Conservation (phyloP, 1,140 invertebrate genomes). For the Leptinotarsa lineolata region DNA sequence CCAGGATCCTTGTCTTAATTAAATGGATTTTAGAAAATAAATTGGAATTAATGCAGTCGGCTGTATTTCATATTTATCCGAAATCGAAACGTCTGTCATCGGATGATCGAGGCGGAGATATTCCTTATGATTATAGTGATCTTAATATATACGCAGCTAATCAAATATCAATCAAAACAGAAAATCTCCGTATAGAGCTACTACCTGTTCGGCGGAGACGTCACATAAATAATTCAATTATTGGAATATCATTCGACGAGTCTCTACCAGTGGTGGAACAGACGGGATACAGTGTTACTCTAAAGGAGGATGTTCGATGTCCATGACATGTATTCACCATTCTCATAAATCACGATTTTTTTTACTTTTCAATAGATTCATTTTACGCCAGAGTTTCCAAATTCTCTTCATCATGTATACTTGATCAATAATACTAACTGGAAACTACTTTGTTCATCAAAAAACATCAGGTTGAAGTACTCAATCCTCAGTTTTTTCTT, state of each 20-base stretch:
- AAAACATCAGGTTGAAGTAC: too few species aligned
- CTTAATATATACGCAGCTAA: slow-evolving; percentile 34
- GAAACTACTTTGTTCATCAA: too few species aligned
- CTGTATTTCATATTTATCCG: not conserved
- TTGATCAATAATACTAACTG: too few species aligned
- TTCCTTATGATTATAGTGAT: slow-evolving; percentile 32
- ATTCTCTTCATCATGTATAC: too few species aligned
- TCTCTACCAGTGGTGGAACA: too few species aligned
- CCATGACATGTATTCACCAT: too few species aligned
- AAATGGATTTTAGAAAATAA: slow-evolving; percentile 4
- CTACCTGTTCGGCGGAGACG: slow-evolving; percentile 35
- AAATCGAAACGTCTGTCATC: not conserved
- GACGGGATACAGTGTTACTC: too few species aligned
- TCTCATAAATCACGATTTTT: too few species aligned
- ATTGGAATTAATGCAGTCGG: slow-evolving; percentile 3
- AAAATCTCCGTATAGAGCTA: slow-evolving; percentile 25
- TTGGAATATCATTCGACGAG: slow-evolving; percentile 41
- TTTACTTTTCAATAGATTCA: too few species aligned
- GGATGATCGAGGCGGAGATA: slow-evolving; percentile 20
- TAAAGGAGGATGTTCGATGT: too few species aligned
- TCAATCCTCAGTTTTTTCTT: too few species aligned
- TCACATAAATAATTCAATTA: slow-evolving; percentile 47
- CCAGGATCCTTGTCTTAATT: not conserved
- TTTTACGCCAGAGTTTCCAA: too few species aligned
- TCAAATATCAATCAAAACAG: slow-evolving; percentile 43